A percentile compares a stretch with the other conserved stretches of the same genome.
Evolutionary conservation across 2,888 invertebrate species (phyloP).

Genomic region (Tetropium fuscum): DNA sequence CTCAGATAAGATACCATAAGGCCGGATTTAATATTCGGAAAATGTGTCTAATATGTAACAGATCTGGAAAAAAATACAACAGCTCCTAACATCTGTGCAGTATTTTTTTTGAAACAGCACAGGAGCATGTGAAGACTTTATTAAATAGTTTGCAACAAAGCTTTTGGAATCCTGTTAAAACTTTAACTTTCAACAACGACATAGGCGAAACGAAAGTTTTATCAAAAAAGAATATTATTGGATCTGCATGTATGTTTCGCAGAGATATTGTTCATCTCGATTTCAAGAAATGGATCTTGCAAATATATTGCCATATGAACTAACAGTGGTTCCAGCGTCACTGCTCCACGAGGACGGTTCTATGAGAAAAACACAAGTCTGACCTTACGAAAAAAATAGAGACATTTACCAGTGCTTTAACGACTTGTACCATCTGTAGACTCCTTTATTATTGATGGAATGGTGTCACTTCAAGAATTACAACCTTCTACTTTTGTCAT

Average conservation of each 20-base stretch:
- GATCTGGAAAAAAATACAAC: neutral
- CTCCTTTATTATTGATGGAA: constrained; percentile 22
- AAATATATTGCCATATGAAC: constrained; percentile 2
- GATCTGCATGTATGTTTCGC: constrained; percentile 1
- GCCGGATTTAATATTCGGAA: constrained; percentile 1
- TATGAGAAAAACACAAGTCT: constrained; percentile 11
- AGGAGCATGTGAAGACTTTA: constrained; percentile 9
- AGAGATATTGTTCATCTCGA: constrained; percentile 3
- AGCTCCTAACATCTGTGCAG: neutral
- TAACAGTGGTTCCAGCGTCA: neutral
- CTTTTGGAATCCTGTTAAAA: constrained; percentile 5
- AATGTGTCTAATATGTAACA: constrained; percentile 3
- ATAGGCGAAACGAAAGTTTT: constrained; percentile 1
- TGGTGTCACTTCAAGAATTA: constrained; percentile 17
- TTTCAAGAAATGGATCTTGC: constrained; percentile 6
- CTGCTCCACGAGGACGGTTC: neutral
- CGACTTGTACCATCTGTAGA: constrained; percentile 4
- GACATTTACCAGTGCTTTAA: constrained; percentile 20
- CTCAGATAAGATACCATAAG: constrained; percentile 2
- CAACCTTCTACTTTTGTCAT: constrained; percentile 7
- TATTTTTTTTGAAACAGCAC: constrained; percentile 8
- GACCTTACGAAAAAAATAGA: constrained; percentile 21
- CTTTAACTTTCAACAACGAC: constrained; percentile 1
- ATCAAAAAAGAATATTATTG: constrained; percentile 4
- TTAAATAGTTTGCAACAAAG: constrained; percentile 7